Percentiles rank a stretch among this genome's conserved stretches.
Conservation (phyloP, 2,888 invertebrate species). For the Poecilobothrus nobilitatus region DNA sequence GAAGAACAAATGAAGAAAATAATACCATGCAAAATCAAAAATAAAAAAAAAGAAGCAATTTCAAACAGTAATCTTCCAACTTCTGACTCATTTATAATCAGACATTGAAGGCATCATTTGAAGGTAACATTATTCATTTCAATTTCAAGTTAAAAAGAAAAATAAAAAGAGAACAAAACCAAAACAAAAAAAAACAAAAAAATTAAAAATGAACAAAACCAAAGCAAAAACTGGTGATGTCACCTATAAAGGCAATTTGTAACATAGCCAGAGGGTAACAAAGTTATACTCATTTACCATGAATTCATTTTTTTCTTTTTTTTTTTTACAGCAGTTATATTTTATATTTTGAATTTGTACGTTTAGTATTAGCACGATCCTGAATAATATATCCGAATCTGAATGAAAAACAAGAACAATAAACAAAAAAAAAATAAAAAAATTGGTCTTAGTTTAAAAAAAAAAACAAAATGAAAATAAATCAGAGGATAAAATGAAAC, state of each 20-base stretch:
- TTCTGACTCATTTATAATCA: neutral
- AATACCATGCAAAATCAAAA: no score
- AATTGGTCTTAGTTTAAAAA: no score
- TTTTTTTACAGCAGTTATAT: no score
- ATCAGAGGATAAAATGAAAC: neutral
- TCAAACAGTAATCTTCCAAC: no score
- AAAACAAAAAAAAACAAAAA: neutral
- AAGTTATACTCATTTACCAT: neutral
- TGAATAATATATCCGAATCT: no score
- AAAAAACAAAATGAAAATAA: neutral
- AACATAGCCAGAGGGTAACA: conserved; percentile 1
- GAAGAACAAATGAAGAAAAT: no score
- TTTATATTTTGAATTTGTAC: no score
- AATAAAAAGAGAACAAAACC: neutral
- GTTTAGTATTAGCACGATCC: no score
- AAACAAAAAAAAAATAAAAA: no score
- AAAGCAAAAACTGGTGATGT: neutral
- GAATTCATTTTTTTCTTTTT: neutral
- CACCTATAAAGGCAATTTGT: conserved; percentile 6
- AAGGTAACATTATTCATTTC: conserved; percentile 6
- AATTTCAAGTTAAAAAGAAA: neutral
- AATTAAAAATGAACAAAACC: neutral
- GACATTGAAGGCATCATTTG: neutral
- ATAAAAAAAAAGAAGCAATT: no score
- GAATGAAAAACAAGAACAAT: no score